phyloP scores from a whole-genome alignment of 1,140 invertebrate species.

The Solenopsis invicta region DNA sequence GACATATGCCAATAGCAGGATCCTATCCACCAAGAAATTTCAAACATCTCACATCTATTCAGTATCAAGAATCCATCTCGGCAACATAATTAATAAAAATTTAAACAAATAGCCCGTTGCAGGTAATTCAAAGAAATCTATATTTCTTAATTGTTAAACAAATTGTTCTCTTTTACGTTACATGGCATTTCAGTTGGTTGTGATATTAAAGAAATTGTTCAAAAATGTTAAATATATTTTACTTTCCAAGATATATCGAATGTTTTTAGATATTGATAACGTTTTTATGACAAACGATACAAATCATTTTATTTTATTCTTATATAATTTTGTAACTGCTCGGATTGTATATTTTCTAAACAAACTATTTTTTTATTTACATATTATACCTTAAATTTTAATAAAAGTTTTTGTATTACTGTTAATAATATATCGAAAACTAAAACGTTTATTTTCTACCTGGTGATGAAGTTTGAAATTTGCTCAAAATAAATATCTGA shows the following conservation, averaged over 20 bases:
- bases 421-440: neutral
- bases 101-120: neutral
- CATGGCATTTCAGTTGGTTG: neutral
- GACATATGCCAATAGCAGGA: slow-evolving; percentile 36
- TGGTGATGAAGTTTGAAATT: neutral
- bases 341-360: neutral
- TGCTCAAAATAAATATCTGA: neutral
- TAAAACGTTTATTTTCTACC: neutral
- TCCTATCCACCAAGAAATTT: slow-evolving; percentile 20
- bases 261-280: too few relatives aligned
- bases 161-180: neutral
- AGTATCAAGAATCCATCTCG: neutral
- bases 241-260: neutral
- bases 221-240: neutral
- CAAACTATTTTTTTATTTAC: too few relatives aligned
- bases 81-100: neutral
- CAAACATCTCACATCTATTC: slow-evolving; percentile 15
- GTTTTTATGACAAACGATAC: too few relatives aligned
- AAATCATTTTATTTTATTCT: neutral
- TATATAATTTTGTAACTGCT: neutral
- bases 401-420: neutral
- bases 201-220: neutral
- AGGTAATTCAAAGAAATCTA: neutral
- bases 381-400: neutral
- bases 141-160: neutral